phyloP scores from a whole-genome alignment of 1,140 invertebrate genomes.

The Latrodectus geometricus region DNA sequence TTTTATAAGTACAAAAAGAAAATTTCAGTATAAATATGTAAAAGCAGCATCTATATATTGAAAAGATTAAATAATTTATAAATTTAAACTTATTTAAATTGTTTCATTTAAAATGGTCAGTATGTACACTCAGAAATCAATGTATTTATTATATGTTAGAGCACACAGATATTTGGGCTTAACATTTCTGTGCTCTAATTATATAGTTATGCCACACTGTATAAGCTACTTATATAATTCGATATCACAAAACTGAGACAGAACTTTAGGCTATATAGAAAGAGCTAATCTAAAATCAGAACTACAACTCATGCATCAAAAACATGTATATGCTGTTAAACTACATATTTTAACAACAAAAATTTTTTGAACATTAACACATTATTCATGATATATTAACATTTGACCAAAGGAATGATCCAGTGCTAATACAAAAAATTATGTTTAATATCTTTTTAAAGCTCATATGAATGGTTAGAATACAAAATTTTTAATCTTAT shows the following conservation, averaged over 20 bases:
- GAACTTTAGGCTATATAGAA: slow-evolving; percentile 30
- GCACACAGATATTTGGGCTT: slow-evolving; percentile 23
- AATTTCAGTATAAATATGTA: neutral
- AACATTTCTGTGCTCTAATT: slow-evolving; percentile 12
- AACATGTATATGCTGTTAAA: slow-evolving; percentile 32
- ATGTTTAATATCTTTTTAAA: slow-evolving; percentile 29
- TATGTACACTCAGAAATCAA: neutral
- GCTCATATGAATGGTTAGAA: slow-evolving; percentile 44
- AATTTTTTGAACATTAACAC: slow-evolving; percentile 30
- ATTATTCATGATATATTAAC: slow-evolving; percentile 32
- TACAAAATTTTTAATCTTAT: slow-evolving; percentile 24
- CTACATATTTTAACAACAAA: slow-evolving; percentile 36
- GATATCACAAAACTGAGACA: slow-evolving; percentile 16
- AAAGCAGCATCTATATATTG: neutral
- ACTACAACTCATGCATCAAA: slow-evolving; percentile 31
- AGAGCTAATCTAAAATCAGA: slow-evolving; percentile 32
- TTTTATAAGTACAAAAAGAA: neutral
- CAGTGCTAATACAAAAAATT: slow-evolving; percentile 31
- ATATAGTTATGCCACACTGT: slow-evolving; percentile 31
- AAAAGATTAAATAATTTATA: neutral
- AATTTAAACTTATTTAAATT: neutral
- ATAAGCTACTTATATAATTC: slow-evolving; percentile 28
- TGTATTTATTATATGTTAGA: neutral
- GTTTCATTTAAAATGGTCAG: neutral
- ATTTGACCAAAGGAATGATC: slow-evolving; percentile 50